A percentile compares a stretch with the other conserved stretches of the same genome.
Evolutionary conservation across 2,113 vertebrate genomes (phyloP).

Genomic region (Gobio gobio): DNA sequence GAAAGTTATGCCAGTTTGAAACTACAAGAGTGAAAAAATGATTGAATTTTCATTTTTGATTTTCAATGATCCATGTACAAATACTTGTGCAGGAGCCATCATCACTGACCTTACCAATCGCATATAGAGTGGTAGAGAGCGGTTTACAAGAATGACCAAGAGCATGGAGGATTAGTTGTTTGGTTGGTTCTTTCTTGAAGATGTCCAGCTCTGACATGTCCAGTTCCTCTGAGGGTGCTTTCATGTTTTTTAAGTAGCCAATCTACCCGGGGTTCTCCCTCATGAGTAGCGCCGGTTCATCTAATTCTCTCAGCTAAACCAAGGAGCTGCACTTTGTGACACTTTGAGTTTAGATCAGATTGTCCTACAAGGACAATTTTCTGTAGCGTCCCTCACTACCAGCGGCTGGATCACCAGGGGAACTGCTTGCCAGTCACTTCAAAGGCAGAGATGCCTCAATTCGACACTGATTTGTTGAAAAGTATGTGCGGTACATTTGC

Average conservation of each 20-base stretch:
- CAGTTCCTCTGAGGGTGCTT: slow-evolving; percentile 33
- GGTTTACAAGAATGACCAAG: not conserved
- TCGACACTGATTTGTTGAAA: slow-evolving; percentile 39
- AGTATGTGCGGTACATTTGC: slow-evolving; percentile 53
- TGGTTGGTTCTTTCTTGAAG: slow-evolving; percentile 37
- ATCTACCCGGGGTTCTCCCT: slow-evolving; percentile 33
- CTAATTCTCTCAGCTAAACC: slow-evolving; percentile 43
- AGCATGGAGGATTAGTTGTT: slow-evolving; percentile 13
- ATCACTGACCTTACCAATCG: not conserved
- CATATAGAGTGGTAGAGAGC: not conserved
- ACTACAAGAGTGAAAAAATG: not conserved
- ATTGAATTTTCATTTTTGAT: not conserved
- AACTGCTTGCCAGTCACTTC: slow-evolving; percentile 44
- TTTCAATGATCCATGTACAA: not conserved
- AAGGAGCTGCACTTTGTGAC: slow-evolving; percentile 46
- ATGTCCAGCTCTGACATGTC: slow-evolving; percentile 41
- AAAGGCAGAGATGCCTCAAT: slow-evolving; percentile 50
- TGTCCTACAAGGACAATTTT: slow-evolving; percentile 60
- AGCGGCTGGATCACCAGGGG: slow-evolving; percentile 32
- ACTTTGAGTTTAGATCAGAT: slow-evolving; percentile 48
- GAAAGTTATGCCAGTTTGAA: not conserved
- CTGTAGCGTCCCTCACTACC: slow-evolving; percentile 30
- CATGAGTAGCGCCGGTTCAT: slow-evolving; percentile 26
- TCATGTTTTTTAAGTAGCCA: slow-evolving; percentile 61
- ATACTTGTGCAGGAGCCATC: not conserved